Conservation (phyloP, 2,113 vertebrate genomes). For the Mionectes macconnelli region DNA sequence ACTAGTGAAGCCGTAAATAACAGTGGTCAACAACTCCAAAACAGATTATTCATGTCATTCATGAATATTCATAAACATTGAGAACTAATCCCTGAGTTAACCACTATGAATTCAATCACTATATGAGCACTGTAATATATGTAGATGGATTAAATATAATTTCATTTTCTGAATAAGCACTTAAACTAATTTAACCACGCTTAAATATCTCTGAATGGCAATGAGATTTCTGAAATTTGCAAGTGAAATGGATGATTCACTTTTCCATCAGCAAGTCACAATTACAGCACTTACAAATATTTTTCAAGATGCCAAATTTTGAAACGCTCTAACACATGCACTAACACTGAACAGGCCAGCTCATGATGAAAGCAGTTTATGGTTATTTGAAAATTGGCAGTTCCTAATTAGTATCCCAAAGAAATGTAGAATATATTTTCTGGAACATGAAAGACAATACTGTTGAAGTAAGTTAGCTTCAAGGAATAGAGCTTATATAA, state of each 20-base stretch:
- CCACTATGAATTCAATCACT: background rate
- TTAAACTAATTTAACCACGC: background rate
- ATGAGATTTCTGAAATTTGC: background rate
- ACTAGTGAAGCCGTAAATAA: background rate
- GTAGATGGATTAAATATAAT: background rate
- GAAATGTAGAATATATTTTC: background rate
- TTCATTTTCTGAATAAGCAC: constrained; percentile 10
- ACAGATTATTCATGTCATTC: background rate
- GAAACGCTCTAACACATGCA: background rate
- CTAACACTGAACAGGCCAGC: background rate
- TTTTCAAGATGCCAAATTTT: background rate
- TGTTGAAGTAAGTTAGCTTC: background rate
- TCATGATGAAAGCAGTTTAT: background rate
- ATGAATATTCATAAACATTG: background rate
- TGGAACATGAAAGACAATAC: background rate
- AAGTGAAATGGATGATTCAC: background rate
- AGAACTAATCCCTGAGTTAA: background rate
- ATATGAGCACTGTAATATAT: background rate
- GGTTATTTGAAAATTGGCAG: background rate
- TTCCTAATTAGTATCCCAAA: background rate
- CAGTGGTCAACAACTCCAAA: background rate
- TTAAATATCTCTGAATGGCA: background rate
- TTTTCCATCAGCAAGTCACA: background rate
- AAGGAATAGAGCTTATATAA: background rate
- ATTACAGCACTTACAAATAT: background rate